Conservation (phyloP, 2,888 invertebrate genomes). For the Adelognathus sp. region DNA sequence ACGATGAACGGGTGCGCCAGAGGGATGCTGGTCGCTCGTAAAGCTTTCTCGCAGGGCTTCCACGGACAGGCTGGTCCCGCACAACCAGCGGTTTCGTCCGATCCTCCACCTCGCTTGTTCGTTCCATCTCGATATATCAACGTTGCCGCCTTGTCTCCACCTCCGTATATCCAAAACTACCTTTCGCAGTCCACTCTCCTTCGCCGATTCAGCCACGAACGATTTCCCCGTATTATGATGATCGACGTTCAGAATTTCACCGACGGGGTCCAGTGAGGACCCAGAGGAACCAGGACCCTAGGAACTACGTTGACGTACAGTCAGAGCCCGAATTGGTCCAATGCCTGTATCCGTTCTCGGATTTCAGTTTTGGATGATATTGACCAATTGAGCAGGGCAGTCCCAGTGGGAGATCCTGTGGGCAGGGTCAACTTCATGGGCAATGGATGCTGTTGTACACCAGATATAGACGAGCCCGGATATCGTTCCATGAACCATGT, state of each 20-base stretch:
- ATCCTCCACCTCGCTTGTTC: neutral
- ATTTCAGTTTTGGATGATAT: neutral
- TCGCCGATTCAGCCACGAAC: too few relatives aligned
- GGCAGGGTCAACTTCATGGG: neutral
- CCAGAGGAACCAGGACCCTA: neutral
- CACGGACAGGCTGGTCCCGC: neutral
- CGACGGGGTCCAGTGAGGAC: neutral
- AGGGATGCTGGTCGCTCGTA: slow-evolving; percentile 34
- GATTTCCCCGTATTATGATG: slow-evolving; percentile 34
- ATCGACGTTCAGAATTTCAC: slow-evolving; percentile 17
- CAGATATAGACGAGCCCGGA: neutral
- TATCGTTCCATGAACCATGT: slow-evolving; percentile 30
- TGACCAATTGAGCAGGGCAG: neutral
- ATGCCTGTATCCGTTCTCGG: neutral
- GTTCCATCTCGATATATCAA: neutral
- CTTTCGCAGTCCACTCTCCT: neutral
- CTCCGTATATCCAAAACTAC: neutral
- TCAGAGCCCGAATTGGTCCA: neutral
- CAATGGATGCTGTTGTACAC: neutral
- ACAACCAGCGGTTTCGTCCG: neutral
- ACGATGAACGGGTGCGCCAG: slow-evolving; percentile 8
- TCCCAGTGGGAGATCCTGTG: neutral
- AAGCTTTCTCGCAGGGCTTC: slow-evolving; percentile 37
- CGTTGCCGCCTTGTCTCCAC: neutral
- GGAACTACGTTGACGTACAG: neutral